Base-by-base conservation (phyloP, 1,140 invertebrate genomes). In the Helicoverpa armigera region DNA sequence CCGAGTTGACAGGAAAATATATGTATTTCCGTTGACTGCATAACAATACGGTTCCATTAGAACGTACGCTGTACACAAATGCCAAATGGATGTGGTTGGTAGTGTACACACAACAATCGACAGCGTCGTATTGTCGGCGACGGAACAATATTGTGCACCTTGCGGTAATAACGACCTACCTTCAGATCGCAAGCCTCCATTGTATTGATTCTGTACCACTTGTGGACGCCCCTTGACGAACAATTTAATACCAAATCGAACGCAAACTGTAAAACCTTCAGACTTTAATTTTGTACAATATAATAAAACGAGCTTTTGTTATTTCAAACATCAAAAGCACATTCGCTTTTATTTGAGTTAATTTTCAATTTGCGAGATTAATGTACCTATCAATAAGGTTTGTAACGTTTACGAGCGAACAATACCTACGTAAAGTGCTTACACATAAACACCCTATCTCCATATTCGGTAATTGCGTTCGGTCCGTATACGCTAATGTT, bases 81-180 rank as follows among this genome's bases (percentile, higher is more conserved):
- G 58, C 58, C 58, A 51, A 76, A 76, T 76, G 73, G 73, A 76
- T 76, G 56, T 50, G 54, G 73, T 63, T 48, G 11, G 35, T 51
- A 23, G 48, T 63, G 43, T 31, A 48, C 51, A 63, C 11, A 75
- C 23, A 50, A 18, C 70, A 56, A 58, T 56, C 13, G 54, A 53
- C 23, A 56, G 53, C 14, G 51, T 29, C 29, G 53, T 48, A 56
- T 56, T 73, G 53, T 58, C 29, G 18, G n/a, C 31, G 51, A 10
- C 51, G 69, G 70, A 56, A 58, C 70, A 73, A 72, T 72, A 53
- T 56, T 73, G 70, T 73, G 70, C 70, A 73, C 70, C 70, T 73
- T 58, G 69, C 70, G 70, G 70, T 73, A 43, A 73, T 56, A 35
- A 73, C 70, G 69, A 29, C 67, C 69, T 72, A 16, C 70, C 70